phyloP scores from a whole-genome alignment of 1,140 invertebrate genomes.

The Drosophila melanogaster region DNA sequence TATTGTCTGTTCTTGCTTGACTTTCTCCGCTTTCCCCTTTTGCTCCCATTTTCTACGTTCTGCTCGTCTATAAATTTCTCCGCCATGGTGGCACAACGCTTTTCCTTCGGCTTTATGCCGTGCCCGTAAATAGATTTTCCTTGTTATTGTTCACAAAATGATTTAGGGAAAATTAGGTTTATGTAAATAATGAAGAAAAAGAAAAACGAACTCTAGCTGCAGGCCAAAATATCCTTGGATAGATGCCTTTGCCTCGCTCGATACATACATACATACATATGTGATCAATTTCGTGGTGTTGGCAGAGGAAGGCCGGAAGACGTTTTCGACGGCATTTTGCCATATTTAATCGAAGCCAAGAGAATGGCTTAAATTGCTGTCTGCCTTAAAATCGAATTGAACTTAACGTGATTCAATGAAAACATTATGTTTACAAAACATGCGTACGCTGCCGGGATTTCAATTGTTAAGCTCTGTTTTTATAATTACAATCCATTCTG shows the following conservation, averaged over 20 bases:
- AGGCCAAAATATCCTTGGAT: slow-evolving; percentile 57
- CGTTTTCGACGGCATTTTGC: slow-evolving; percentile 44
- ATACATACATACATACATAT: slow-evolving; percentile 22
- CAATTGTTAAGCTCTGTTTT: slow-evolving; percentile 12
- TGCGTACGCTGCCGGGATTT: slow-evolving; percentile 9
- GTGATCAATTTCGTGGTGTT: slow-evolving; percentile 68
- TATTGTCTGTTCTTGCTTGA: slow-evolving; percentile 71
- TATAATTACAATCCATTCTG: slow-evolving; percentile 30
- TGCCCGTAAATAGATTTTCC: slow-evolving; percentile 77
- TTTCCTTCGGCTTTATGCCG: slow-evolving; percentile 44
- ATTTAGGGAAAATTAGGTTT: slow-evolving; percentile 84
- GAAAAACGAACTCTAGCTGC: slow-evolving; percentile 46
- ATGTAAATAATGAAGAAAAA: slow-evolving; percentile 79
- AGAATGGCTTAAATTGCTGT: slow-evolving; percentile 13
- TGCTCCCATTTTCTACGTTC: slow-evolving; percentile 1
- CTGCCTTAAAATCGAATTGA: background rate
- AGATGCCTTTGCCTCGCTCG: slow-evolving; percentile 28
- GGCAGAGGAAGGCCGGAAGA: slow-evolving; percentile 30
- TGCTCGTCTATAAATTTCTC: slow-evolving; percentile 68
- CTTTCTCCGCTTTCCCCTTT: slow-evolving; percentile 40
- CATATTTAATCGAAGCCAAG: slow-evolving; percentile 42
- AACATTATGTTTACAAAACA: slow-evolving; percentile 16
- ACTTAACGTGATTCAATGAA: slow-evolving; percentile 16
- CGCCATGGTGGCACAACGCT: slow-evolving; percentile 28
- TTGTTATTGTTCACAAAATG: slow-evolving; percentile 82